These are phyloP conservation scores for Aethina tumida DNA, from an alignment of 1,140 invertebrate species.

Conservation along the genomic window DNA sequence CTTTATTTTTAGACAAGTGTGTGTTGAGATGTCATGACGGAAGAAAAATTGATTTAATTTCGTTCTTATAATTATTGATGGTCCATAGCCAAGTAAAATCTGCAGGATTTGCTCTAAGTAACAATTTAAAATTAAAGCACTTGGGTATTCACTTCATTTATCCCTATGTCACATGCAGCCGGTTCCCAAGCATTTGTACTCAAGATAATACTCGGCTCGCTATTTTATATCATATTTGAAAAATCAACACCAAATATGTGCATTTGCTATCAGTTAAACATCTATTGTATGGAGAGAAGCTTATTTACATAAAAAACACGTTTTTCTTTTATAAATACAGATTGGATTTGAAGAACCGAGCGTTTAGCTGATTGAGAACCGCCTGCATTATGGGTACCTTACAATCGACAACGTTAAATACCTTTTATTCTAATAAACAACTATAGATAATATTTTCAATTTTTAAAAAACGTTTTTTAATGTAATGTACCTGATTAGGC, in stretches of 20 bases:
- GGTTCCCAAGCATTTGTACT: slow-evolving; percentile 33
- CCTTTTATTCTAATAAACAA: slow-evolving; percentile 25
- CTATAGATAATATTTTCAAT: slow-evolving; percentile 27
- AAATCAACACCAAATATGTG: slow-evolving; percentile 33
- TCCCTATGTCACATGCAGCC: slow-evolving; percentile 28
- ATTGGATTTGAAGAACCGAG: slow-evolving; percentile 29
- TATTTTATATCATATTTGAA: slow-evolving; percentile 26
- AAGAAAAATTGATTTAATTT: slow-evolving; percentile 1
- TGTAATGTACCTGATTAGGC: slow-evolving; percentile 29
- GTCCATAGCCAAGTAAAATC: slow-evolving; percentile 33
- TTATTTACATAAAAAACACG: slow-evolving; percentile 19
- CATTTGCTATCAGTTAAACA: slow-evolving; percentile 24
- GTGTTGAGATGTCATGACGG: no score
- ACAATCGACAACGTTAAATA: slow-evolving; percentile 32
- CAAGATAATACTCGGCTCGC: slow-evolving; percentile 26
- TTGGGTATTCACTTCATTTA: slow-evolving; percentile 34
- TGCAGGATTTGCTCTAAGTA: slow-evolving; percentile 30
- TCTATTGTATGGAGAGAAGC: slow-evolving; percentile 30
- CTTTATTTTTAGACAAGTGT: no score
- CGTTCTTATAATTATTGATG: slow-evolving; percentile 20
- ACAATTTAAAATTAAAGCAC: slow-evolving; percentile 33
- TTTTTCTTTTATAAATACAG: slow-evolving; percentile 22
- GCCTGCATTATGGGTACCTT: slow-evolving; percentile 26
- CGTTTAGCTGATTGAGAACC: slow-evolving; percentile 26
- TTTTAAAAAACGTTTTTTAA: slow-evolving; percentile 25